Base-by-base conservation (phyloP, 2,797 vertebrate species). In the Neosalanx taihuensis region DNA sequence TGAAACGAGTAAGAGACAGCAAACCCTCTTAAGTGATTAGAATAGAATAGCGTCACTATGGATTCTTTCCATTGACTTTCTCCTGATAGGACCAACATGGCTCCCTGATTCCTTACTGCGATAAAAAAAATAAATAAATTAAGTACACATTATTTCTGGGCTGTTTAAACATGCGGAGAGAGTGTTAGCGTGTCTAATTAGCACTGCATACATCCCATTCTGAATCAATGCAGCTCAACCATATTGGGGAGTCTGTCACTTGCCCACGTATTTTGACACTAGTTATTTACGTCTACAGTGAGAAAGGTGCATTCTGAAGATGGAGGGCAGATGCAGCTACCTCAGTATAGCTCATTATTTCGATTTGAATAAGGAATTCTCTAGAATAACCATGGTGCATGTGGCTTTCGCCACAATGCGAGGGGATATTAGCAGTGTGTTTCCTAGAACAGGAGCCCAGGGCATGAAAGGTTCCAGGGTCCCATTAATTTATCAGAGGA, bases 401-500 rank as follows among this genome's bases (percentile, higher is more conserved):
- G 18, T 56, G 51, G 51, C 18, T 7, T n/a, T 17, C 6, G 10
- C 41, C 12, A 74, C 78, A 75, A 79, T 79, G 37, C 57, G 70
- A 63, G 15, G 53, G 67, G 73, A 69, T 73, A 80, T 66, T 77
- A 30, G 73, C 65, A 51, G 66, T 78, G 73, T 70, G 23, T 72
- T 59, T 68, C 56, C 57, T 61, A 23, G 74, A 68, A 77, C 58
- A 72, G 23, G 6, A 18, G 18, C 6, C 46, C 61, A 51, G 62
- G 49, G 56, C 60, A 64, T 49, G 0, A 86, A 86, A 87, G 81
- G 81, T 83, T 60, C 81, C 80, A 26, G 84, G 80, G 86, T 67
- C 75, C 81, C 81, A 68, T 86, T 84, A 67, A 87, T 89, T 85
- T 88, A 86, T 89, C 85, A 85, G 86, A 84, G 78, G 73, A 82